Evolutionary conservation across 2,888 invertebrate species (phyloP).

Genomic region (Drosophila mimetica): DNA sequence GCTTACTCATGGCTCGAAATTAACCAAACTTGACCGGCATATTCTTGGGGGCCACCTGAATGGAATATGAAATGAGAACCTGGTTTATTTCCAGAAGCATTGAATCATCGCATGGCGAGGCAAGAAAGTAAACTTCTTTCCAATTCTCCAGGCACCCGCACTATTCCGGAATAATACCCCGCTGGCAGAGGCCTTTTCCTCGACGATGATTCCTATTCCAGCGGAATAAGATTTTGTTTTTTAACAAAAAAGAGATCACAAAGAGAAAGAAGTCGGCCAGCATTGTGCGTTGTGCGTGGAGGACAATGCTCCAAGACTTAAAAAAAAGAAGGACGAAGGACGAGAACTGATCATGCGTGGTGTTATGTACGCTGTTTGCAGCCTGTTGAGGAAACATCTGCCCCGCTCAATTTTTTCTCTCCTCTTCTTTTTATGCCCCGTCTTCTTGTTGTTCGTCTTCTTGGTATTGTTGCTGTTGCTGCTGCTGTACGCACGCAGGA

Average conservation of each 20-base stretch:
- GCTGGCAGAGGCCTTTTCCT: constrained; percentile 14
- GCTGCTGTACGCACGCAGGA: constrained; percentile 65
- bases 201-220: constrained; percentile 41
- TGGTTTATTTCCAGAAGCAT: constrained; percentile 38
- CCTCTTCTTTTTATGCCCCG: constrained; percentile 52
- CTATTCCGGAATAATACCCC: constrained; percentile 29
- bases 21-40: constrained; percentile 44
- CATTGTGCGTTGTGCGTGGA: constrained; percentile 60
- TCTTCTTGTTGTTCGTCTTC: constrained; percentile 39
- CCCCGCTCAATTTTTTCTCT: constrained; percentile 69
- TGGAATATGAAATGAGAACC: constrained; percentile 47
- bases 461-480: constrained; percentile 52
- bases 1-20: constrained; percentile 26
- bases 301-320: constrained; percentile 66
- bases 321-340: constrained; percentile 53
- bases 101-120: constrained; percentile 38
- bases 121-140: constrained; percentile 21
- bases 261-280: constrained; percentile 32
- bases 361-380: constrained; percentile 67
- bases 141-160: constrained; percentile 53
- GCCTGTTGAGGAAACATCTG: constrained; percentile 78
- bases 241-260: constrained; percentile 16
- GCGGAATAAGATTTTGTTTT: constrained; percentile 31
- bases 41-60: constrained; percentile 34
- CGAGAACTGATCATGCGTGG: constrained; percentile 75